phyloP scores from a whole-genome alignment of 2,797 vertebrate genomes.

The Chrysocyon brachyurus region DNA sequence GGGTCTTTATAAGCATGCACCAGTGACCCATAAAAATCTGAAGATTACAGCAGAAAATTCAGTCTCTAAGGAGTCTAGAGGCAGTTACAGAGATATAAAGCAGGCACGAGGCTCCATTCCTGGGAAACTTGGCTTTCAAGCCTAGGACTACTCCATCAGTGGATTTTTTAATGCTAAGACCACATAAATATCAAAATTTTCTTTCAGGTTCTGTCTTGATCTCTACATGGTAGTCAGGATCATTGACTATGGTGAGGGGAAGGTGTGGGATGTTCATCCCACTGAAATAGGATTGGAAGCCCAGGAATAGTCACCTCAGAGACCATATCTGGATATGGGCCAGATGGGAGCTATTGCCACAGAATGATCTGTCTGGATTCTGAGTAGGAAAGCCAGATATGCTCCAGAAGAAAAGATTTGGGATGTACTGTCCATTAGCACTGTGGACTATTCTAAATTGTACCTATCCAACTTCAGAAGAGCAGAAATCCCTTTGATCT shows the following conservation, averaged over 20 bases:
- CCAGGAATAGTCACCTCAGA: neutral
- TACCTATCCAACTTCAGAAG: neutral
- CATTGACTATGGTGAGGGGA: neutral
- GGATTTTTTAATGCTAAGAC: neutral
- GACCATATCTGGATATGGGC: neutral
- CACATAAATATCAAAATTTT: neutral
- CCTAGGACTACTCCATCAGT: neutral
- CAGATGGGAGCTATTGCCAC: neutral
- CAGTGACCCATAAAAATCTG: neutral
- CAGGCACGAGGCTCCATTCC: neutral
- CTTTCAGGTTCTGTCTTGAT: constrained; percentile 19
- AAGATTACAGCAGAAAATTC: neutral
- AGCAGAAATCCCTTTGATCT: neutral
- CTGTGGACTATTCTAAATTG: neutral
- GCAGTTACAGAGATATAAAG: neutral
- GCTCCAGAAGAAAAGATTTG: neutral
- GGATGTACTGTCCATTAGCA: neutral
- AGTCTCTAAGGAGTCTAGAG: neutral
- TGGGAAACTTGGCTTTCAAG: neutral
- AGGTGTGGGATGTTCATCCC: neutral
- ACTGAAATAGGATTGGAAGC: neutral
- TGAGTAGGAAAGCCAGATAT: neutral
- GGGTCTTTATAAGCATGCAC: neutral
- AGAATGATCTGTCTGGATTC: neutral
- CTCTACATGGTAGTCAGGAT: neutral